Base-by-base conservation (phyloP, 2,113 vertebrate genomes). In the Scomber scombrus region DNA sequence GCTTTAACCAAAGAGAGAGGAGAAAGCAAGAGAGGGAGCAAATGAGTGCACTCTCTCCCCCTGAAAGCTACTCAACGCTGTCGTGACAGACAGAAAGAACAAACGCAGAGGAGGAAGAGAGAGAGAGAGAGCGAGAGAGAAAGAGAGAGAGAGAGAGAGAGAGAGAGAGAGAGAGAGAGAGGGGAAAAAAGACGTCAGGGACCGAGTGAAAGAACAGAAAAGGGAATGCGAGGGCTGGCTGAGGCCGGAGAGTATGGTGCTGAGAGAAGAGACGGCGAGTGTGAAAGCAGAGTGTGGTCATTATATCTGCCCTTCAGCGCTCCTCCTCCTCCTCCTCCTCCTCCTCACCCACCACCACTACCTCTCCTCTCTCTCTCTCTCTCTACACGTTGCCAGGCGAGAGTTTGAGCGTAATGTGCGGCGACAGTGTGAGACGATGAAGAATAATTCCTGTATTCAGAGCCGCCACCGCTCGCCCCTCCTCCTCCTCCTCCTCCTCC, bases 391-490 rank as follows among this genome's bases (percentile, higher is more conserved):
- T 86, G 92, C 85, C 82, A 94, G 94, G 93, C 86, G 80, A 89
- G 72, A 87, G 90, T 94, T 95, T 96, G 97, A 97, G 93, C 79
- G 67, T 97, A 96, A 97, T 95, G 93, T 80, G 92, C 91, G 82
- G 92, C 87, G 96, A 97, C 96, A 96, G 94, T 93, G 95, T 94
- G 95, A 96, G 95, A 96, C 85, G 93, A 95, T 94, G 95, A 96
- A 96, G 93, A 96, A 97, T 95, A 95, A 96, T 95, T 95, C 95
- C 93, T 95, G 93, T 92, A 93, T 96, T 96, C 93, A 95, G 91
- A 93, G 93, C 89, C 85, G 90, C 92, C 84, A 89, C 92, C 47
- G 89, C 94, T 91, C 8, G 67, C 62, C 91, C 86, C 90, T 73
- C 14, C 60, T 55, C 82, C 72, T 79, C 83, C 81, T 43, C 70